phyloP scores from a whole-genome alignment of 2,888 invertebrate species.

The Celastrina argiolus region DNA sequence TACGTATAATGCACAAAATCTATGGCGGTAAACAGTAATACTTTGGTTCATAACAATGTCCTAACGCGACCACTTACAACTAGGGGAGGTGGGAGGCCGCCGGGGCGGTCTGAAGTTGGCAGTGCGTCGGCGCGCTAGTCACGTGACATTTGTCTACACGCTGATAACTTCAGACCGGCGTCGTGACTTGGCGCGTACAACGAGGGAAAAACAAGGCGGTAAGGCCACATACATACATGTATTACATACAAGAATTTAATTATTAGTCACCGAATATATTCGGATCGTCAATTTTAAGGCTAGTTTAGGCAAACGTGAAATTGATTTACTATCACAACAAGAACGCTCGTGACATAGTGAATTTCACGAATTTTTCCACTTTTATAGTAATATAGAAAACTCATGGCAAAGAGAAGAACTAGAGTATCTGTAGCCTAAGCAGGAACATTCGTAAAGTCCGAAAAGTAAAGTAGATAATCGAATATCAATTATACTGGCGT shows the following conservation, averaged over 20 bases:
- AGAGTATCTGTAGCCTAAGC: neutral
- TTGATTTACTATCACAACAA: neutral
- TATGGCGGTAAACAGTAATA: constrained; percentile 56
- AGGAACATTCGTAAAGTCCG: too few species aligned
- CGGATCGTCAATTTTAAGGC: neutral
- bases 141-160: neutral
- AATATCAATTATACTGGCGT: too few species aligned
- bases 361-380: neutral
- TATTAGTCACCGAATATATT: neutral
- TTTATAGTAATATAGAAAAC: neutral
- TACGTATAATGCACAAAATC: constrained; percentile 34
- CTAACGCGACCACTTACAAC: constrained; percentile 15
- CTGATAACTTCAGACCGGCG: neutral
- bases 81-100: constrained; percentile 11
- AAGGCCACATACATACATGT: neutral
- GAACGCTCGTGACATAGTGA: neutral
- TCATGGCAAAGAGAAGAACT: neutral
- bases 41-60: constrained; percentile 52
- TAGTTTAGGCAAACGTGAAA: neutral
- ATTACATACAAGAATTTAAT: neutral
- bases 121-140: neutral
- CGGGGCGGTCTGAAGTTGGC: neutral
- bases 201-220: neutral
- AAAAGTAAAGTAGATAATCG: too few species aligned
- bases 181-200: neutral